Base-by-base conservation (phyloP, 2,113 vertebrate genomes). In the Eretmochelys imbricata region DNA sequence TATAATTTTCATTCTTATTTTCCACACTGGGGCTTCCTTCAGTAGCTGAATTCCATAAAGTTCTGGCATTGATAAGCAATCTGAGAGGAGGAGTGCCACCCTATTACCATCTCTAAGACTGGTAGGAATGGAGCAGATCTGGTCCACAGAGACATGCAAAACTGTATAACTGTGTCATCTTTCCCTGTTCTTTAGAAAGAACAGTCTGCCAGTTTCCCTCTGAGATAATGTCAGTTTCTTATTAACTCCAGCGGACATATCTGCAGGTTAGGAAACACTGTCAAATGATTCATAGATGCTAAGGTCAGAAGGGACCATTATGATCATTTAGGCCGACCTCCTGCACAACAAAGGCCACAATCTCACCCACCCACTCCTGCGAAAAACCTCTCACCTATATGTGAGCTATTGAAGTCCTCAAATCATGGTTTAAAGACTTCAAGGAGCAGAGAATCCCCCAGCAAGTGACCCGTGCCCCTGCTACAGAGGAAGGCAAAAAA, bases 151-250 rank as follows among this genome's bases (percentile, higher is more conserved):
- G 48, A 5, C 38, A 79, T 78, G 57, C 27, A 88, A 3, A 81
- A 49, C 49, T 51, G 50, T 0, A 0, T 69, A 8, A 7, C 1
- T 1, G 65, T 1, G 2, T 5, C 13, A 1, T 35, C 3, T 90
- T 1, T 25, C 8, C 3, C 13, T 62, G 12, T 84, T 22, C 0
- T 78, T 1, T 72, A 38, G 31, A 35, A 42, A 94, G 9, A 20
- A 69, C 27, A 54, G 27, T 93, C 53, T 16, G 12, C 46, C 0
- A 0, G 3, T 82, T 88, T 93, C 24, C 46, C 29, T 80, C 54
- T 27, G 42, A 84, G 48, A 35, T 69, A 80, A 79, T 10, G 22
- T 25, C 16, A 35, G 7, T 5, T 57, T 72, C 31, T 59, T 89
- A 82, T 79, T 69, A 84, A 9, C 20, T 90, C 8, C 27, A 0